These are phyloP conservation scores for Dasysyrphus albostriatus DNA, from an alignment of 2,888 invertebrate species.

Conservation along the genomic window DNA sequence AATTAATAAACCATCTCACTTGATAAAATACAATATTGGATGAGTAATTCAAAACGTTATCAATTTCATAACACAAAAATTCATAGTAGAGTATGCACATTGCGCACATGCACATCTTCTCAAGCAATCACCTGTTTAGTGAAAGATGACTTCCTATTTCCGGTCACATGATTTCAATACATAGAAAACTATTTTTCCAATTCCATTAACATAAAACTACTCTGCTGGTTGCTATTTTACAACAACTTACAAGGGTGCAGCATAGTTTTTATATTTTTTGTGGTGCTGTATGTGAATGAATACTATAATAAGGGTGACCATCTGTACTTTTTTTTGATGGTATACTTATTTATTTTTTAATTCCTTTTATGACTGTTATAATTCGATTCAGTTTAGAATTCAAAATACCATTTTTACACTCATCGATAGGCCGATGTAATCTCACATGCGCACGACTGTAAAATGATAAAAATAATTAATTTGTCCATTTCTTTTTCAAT, in stretches of 20 bases:
- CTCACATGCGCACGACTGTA: too few relatives aligned
- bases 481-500: too few relatives aligned
- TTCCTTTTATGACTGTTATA: too few relatives aligned
- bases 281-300: too few relatives aligned
- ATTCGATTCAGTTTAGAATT: too few relatives aligned
- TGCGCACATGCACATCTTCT: slow-evolving; percentile 6
- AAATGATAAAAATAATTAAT: too few relatives aligned
- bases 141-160: slow-evolving; percentile 72
- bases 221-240: slow-evolving; percentile 20
- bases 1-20: neutral
- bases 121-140: slow-evolving; percentile 59
- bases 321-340: neutral
- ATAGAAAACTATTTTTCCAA: slow-evolving; percentile 9
- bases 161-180: slow-evolving; percentile 54
- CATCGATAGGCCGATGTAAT: too few relatives aligned
- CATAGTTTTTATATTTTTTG: neutral
- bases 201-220: slow-evolving; percentile 38
- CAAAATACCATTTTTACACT: too few relatives aligned
- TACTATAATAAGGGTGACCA: slow-evolving; percentile 20
- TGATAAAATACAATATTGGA: slow-evolving; percentile 40
- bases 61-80: slow-evolving; percentile 18
- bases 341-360: neutral
- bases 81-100: neutral
- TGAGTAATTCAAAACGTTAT: slow-evolving; percentile 31
- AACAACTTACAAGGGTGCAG: slow-evolving; percentile 62